These are phyloP conservation scores for Pavo muticus DNA, from an alignment of 2,113 vertebrate species.

Conservation along the genomic window DNA sequence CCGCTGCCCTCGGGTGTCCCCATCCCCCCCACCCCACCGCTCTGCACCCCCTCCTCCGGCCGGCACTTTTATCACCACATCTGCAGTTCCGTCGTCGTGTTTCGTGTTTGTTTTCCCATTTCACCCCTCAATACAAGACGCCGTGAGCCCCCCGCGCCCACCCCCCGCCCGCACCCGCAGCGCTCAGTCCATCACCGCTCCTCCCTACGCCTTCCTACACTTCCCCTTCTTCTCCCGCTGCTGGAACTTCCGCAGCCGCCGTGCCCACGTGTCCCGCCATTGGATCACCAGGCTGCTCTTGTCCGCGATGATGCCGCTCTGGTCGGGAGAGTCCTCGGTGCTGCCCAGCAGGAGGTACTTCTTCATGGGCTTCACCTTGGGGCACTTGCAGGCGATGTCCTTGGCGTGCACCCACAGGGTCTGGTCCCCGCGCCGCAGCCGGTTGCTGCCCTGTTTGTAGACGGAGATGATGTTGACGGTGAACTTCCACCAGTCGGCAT, in stretches of 20 bases:
- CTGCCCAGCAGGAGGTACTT: conserved; percentile 96
- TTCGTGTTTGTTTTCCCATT: not conserved
- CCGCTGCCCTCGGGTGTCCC: too few relatives aligned
- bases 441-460: conserved; percentile 96
- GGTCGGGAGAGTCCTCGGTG: conserved; percentile 94
- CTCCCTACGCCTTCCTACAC: conserved; percentile 93
- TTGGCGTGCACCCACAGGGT: conserved; percentile 95
- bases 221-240: conserved; percentile 99
- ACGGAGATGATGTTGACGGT: conserved; percentile 98
- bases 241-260: conserved; percentile 97
- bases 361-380: conserved; percentile 95
- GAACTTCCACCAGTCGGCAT: conserved; percentile 98
- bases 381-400: conserved; percentile 97
- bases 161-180: conserved; percentile 54
- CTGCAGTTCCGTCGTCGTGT: not conserved
- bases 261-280: conserved; percentile 98
- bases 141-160: too few relatives aligned
- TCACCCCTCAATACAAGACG: not conserved
- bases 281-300: conserved; percentile 98
- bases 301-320: conserved; percentile 94
- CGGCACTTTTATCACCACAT: not conserved
- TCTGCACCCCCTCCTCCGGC: not conserved
- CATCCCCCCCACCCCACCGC: too few relatives aligned
- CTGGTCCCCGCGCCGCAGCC: conserved; percentile 96
- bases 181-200: conserved; percentile 62